Evolutionary conservation across 1,140 invertebrate species (phyloP).

Genomic region (Paramacrobiotus metropolitanus): DNA sequence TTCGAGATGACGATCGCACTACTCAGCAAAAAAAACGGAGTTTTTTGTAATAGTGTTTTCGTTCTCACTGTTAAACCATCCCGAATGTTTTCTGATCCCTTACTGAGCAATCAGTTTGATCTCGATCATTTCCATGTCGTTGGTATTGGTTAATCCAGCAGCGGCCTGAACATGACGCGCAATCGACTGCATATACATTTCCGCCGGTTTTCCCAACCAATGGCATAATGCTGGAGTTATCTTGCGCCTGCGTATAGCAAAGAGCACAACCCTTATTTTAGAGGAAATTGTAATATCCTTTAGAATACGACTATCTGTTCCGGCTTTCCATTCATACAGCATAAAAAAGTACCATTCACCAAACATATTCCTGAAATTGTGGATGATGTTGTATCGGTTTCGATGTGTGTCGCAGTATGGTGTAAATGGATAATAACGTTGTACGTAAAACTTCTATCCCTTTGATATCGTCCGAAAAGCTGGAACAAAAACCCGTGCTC

Average conservation of each 20-base stretch:
- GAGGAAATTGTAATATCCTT: no score
- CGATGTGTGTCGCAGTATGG: not conserved
- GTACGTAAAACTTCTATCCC: not conserved
- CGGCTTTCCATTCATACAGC: no score
- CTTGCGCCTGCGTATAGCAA: not conserved
- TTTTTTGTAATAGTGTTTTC: no score
- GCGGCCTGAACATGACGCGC: not conserved
- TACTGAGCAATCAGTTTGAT: constrained; percentile 2
- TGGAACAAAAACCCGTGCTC: not conserved
- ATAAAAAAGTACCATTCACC: not conserved
- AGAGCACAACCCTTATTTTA: not conserved
- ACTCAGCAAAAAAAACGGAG: no score
- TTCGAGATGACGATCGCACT: no score
- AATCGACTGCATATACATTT: constrained; percentile 1
- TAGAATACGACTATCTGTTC: no score
- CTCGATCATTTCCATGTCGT: constrained; percentile 2
- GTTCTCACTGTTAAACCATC: no score
- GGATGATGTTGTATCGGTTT: not conserved
- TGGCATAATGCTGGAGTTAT: not conserved
- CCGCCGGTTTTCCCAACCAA: constrained; percentile 4
- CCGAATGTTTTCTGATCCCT: not conserved
- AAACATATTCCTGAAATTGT: constrained; percentile 2
- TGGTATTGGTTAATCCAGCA: not conserved
- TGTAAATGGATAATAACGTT: not conserved
- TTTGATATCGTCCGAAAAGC: not conserved